Conservation (phyloP, 2,113 vertebrate genomes). For the Amphiprion percula region DNA sequence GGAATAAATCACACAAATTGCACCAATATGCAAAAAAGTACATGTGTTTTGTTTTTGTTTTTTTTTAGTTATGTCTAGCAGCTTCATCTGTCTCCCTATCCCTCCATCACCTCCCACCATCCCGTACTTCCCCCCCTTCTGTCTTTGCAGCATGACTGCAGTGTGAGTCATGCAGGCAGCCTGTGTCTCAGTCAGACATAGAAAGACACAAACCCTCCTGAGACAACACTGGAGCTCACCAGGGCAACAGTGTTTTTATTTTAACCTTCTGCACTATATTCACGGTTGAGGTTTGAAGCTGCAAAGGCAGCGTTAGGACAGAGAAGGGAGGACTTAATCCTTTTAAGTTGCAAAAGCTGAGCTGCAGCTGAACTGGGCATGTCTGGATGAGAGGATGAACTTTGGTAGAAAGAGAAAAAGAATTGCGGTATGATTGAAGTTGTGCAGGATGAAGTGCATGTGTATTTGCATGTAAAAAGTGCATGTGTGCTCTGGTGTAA, state of each 20-base stretch:
- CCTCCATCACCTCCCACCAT: conserved; percentile 7
- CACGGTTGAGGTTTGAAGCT: not conserved
- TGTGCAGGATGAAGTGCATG: not conserved
- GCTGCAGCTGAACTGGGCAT: conserved; percentile 32
- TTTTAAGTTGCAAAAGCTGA: conserved; percentile 57
- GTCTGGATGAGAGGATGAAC: conserved; percentile 56
- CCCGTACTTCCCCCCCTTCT: conserved; percentile 2
- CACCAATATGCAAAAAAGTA: conserved; percentile 1
- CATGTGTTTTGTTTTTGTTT: not conserved
- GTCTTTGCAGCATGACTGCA: conserved; percentile 63
- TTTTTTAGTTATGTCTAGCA: not conserved
- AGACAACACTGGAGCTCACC: conserved; percentile 31
- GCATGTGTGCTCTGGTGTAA: conserved; percentile 10
- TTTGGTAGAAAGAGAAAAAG: conserved; percentile 34
- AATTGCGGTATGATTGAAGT: conserved; percentile 45
- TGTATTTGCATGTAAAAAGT: not conserved
- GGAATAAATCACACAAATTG: not conserved
- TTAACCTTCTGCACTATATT: conserved; percentile 32
- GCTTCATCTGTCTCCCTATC: conserved; percentile 16
- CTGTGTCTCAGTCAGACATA: conserved; percentile 42
- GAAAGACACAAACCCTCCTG: conserved; percentile 11
- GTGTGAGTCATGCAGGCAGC: conserved; percentile 66
- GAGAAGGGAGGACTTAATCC: conserved; percentile 50
- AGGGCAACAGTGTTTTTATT: conserved; percentile 21
- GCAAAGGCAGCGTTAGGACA: conserved; percentile 32